Evolutionary conservation across 2,113 vertebrate species (phyloP).

Genomic region (Platycercus adscitus): DNA sequence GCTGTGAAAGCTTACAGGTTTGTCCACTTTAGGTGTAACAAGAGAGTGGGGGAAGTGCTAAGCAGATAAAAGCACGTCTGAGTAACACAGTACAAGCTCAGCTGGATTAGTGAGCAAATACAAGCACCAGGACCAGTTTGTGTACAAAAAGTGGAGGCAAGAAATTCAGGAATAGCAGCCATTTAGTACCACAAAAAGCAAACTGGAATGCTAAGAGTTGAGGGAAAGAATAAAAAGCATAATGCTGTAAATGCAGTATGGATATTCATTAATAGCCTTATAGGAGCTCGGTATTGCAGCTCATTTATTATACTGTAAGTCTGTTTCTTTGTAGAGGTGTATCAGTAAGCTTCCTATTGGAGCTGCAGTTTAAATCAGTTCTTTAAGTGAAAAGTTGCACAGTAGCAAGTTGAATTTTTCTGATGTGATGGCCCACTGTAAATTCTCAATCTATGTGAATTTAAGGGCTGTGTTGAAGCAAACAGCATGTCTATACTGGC

Average conservation of each 20-base stretch:
- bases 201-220: not conserved
- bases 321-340: not conserved
- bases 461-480: not conserved
- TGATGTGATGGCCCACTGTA: not conserved
- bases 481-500: not conserved
- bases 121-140: not conserved
- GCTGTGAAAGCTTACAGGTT: not conserved
- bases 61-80: not conserved
- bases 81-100: not conserved
- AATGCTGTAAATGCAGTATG: not conserved
- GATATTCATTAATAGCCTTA: not conserved
- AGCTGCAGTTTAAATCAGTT: not conserved
- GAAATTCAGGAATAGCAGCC: not conserved
- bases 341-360: not conserved
- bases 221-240: accelerated
- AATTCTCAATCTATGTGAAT: not conserved
- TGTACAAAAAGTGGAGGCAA: not conserved
- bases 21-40: not conserved
- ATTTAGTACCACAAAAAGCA: not conserved
- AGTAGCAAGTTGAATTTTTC: not conserved
- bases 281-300: not conserved
- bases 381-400: not conserved
- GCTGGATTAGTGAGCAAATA: not conserved
- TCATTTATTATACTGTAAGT: not conserved
- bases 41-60: not conserved